Percentiles rank a stretch among this genome's conserved stretches.
Conservation (phyloP, 2,888 invertebrate species). For the Esperia sulphurella region DNA sequence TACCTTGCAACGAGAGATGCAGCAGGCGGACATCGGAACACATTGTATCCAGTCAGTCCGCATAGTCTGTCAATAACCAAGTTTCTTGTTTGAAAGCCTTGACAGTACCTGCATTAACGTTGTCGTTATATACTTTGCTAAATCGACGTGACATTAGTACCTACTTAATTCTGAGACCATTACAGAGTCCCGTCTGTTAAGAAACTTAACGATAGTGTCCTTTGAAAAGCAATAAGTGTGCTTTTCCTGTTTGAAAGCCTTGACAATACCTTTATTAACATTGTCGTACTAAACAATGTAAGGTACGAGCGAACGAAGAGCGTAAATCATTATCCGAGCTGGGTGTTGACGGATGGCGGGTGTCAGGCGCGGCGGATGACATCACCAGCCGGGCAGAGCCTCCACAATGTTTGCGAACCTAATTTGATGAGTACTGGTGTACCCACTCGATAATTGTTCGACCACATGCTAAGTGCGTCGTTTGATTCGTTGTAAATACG, state of each 20-base stretch:
- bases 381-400: constrained; percentile 36
- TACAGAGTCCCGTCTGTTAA: too few species aligned
- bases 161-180: too few species aligned
- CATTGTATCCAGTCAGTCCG: neutral
- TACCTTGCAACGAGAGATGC: constrained; percentile 14
- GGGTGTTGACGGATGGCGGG: constrained; percentile 35
- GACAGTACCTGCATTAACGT: neutral
- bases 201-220: neutral
- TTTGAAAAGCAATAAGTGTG: neutral
- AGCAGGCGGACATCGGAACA: constrained; percentile 3
- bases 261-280: constrained; percentile 1
- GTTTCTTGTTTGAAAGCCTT: neutral
- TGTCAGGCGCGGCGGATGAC: constrained; percentile 39
- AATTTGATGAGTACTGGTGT: constrained; percentile 39
- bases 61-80: neutral
- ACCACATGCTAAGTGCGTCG: constrained; percentile 27
- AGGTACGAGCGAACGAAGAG: constrained; percentile 18
- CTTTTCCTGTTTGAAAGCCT: neutral
- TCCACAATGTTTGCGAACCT: constrained; percentile 37
- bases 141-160: constrained; percentile 9
- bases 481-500: neutral
- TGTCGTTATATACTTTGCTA: constrained; percentile 4
- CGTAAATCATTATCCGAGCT: constrained; percentile 29
- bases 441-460: constrained; percentile 28
- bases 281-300: constrained; percentile 11